Evolutionary conservation across 2,113 vertebrate species (phyloP).

Genomic region (Antechinus flavipes): DNA sequence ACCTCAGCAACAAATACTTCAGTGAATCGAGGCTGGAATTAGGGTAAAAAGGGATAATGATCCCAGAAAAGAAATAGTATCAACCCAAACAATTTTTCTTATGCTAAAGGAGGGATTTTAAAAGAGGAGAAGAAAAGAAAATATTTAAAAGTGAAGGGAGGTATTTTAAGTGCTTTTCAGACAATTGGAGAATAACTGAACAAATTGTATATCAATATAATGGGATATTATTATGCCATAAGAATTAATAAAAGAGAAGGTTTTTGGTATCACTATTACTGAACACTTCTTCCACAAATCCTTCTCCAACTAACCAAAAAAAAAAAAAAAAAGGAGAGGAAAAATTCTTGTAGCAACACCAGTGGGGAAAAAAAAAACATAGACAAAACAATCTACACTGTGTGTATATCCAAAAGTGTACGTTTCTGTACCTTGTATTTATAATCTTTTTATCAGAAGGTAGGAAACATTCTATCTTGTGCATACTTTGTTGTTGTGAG

Average conservation of each 20-base stretch:
- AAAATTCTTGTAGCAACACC: not conserved
- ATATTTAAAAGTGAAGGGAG: not conserved
- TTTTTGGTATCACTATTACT: not conserved
- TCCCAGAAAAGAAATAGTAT: not conserved
- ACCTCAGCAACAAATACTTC: not conserved
- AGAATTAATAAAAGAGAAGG: not conserved
- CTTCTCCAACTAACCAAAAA: not conserved
- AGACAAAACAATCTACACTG: not conserved
- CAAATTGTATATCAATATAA: not conserved
- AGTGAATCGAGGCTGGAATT: not conserved
- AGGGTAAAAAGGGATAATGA: not conserved
- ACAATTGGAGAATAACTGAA: not conserved
- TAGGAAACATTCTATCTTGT: not conserved
- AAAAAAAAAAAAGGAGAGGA: not conserved
- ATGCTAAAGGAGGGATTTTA: not conserved
- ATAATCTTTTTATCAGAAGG: not conserved
- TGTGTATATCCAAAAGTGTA: not conserved
- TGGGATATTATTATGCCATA: not conserved
- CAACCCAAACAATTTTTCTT: not conserved
- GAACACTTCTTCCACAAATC: not conserved
- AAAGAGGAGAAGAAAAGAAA: not conserved
- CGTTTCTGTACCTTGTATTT: not conserved
- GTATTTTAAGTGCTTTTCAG: not conserved
- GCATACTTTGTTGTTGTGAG: not conserved
- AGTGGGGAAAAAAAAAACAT: not conserved